Evolutionary conservation across 2,888 invertebrate species (phyloP).

Genomic region (Incurvaria masculella): DNA sequence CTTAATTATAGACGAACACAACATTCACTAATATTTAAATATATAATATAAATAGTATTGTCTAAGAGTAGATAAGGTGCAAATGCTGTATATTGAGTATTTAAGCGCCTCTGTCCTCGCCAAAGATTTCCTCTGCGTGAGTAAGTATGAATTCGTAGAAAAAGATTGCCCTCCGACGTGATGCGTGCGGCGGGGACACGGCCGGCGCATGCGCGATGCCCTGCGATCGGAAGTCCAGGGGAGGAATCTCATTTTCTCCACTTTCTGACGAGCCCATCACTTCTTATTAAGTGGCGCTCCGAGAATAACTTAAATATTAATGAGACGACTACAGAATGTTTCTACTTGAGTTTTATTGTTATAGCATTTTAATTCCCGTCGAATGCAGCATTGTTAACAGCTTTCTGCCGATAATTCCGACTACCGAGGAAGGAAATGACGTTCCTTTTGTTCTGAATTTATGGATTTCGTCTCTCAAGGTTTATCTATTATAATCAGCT

Average conservation of each 20-base stretch:
- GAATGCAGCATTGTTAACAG: conserved; percentile 37
- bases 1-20: too few species aligned
- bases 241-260: conserved; percentile 40
- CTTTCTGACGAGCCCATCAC: conserved; percentile 56
- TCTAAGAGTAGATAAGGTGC: too few species aligned
- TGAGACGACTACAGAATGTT: conserved; percentile 41
- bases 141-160: too few species aligned
- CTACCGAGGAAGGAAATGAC: conserved; percentile 45
- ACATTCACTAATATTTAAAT: too few species aligned
- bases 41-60: too few species aligned
- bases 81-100: too few species aligned
- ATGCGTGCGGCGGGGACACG: too few species aligned
- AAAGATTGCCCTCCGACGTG: too few species aligned
- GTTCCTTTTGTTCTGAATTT: conserved; percentile 26
- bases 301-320: conserved; percentile 43
- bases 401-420: conserved; percentile 31
- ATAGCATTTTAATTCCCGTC: conserved; percentile 55
- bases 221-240: conserved; percentile 19
- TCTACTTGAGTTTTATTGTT: conserved; percentile 56
- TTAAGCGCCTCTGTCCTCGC: too few species aligned
- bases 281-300: conserved; percentile 56
- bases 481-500: too few species aligned
- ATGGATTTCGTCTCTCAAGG: background rate
- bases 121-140: too few species aligned
- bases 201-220: background rate